Percentiles rank a stretch among this genome's conserved stretches.
These are phyloP conservation scores for Elanoides forficatus DNA, from an alignment of 2,113 vertebrate species.

Conservation along the genomic window DNA sequence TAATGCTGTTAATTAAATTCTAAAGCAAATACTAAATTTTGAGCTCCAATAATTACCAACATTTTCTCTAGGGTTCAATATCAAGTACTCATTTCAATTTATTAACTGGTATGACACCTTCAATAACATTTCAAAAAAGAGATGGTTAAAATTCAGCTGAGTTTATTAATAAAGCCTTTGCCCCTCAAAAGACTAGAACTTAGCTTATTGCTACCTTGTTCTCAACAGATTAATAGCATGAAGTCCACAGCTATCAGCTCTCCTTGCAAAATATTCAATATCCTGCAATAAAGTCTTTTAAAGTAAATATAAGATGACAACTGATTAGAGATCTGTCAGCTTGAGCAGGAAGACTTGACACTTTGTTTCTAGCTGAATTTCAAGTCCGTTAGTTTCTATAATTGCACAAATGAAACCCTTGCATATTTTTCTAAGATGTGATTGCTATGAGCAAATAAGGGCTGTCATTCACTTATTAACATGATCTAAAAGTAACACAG, in stretches of 20 bases:
- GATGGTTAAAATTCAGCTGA: not conserved
- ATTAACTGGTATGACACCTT: not conserved
- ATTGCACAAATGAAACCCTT: conserved; percentile 49
- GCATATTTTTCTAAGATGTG: not conserved
- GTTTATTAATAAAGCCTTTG: not conserved
- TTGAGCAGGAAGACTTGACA: conserved; percentile 31
- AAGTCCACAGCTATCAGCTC: not conserved
- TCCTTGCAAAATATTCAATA: conserved; percentile 37
- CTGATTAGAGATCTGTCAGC: conserved; percentile 54
- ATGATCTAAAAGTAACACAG: not conserved
- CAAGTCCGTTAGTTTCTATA: conserved; percentile 35
- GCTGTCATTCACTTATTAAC: conserved; percentile 30
- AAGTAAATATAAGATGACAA: conserved; percentile 46
- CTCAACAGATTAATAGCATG: not conserved
- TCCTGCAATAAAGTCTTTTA: conserved; percentile 27
- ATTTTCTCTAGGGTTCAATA: not conserved
- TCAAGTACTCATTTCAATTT: not conserved
- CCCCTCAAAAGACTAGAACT: not conserved
- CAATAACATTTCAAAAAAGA: not conserved
- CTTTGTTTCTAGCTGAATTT: conserved; percentile 41
- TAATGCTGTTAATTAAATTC: conserved; percentile 25
- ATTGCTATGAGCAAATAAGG: not conserved
- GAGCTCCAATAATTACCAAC: not conserved
- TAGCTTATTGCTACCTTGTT: not conserved
- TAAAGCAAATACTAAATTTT: not conserved